phyloP scores from a whole-genome alignment of 35 echinoderm and acorn worm species.

The Apostichopus parvimensis region DNA sequence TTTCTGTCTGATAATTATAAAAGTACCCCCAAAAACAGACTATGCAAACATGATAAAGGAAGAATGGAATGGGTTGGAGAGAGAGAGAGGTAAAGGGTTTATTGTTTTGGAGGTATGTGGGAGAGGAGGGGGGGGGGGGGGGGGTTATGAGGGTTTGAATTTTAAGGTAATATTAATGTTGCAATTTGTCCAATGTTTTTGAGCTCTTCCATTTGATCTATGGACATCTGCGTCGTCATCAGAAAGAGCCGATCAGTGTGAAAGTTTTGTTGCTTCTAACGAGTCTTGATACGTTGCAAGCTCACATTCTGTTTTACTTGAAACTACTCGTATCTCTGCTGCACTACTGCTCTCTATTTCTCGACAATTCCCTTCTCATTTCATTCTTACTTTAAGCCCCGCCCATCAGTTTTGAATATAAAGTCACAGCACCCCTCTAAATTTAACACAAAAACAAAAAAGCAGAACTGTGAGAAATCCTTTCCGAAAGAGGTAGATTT shows the following conservation, averaged over 20 bases:
- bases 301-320: conserved; percentile 27
- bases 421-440: too few relatives aligned
- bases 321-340: conserved; percentile 18
- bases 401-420: neutral
- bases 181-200: neutral
- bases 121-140: too few relatives aligned
- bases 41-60: too few relatives aligned
- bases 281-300: conserved; percentile 18
- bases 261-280: conserved; percentile 17
- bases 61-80: too few relatives aligned
- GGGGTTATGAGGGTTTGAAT: too few relatives aligned
- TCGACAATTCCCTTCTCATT: conserved; percentile 20
- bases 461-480: too few relatives aligned
- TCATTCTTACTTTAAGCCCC: neutral
- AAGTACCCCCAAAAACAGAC: too few relatives aligned
- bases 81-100: too few relatives aligned
- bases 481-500: too few relatives aligned
- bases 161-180: neutral
- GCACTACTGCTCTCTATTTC: neutral
- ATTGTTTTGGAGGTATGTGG: too few relatives aligned
- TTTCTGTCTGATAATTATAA: too few relatives aligned
- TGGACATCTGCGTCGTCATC: neutral
- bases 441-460: too few relatives aligned
- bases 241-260: neutral
- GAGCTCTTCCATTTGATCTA: neutral